phyloP scores from a whole-genome alignment of 2,113 vertebrate genomes.

The Rhabdomys dilectus region DNA sequence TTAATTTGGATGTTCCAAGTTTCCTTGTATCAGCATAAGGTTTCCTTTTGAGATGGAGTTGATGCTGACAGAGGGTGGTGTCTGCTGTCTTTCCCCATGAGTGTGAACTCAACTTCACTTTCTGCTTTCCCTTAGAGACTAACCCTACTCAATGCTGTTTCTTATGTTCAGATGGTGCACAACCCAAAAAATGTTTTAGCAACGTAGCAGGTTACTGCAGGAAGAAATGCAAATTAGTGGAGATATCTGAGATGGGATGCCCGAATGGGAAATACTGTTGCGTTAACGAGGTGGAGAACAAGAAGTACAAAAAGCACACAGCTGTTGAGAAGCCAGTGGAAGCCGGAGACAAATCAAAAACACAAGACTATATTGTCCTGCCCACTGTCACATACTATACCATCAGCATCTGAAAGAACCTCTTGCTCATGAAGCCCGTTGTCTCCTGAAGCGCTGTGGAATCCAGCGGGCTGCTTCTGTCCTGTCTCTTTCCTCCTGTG shows the following conservation, averaged over 20 bases:
- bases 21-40: background rate
- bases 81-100: background rate
- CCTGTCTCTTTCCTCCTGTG: background rate
- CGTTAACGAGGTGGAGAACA: constrained; percentile 22
- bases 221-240: constrained; percentile 68
- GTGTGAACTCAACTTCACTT: background rate
- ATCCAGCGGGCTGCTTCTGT: background rate
- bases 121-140: constrained; percentile 5
- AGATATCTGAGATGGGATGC: constrained; percentile 60
- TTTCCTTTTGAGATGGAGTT: background rate
- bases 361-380: background rate
- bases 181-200: constrained; percentile 62
- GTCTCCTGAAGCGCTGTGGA: background rate
- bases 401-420: background rate
- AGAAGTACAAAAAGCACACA: rapidly evolving
- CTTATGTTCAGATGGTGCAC: background rate
- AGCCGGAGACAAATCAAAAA: rapidly evolving
- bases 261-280: constrained; percentile 60
- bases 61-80: background rate
- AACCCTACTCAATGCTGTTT: constrained; percentile 54
- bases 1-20: background rate
- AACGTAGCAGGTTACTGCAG: constrained; percentile 59
- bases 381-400: constrained; percentile 39
- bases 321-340: rapidly evolving
- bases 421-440: background rate